Conservation (phyloP, 2,888 invertebrate genomes). For the Mythimna impura region DNA sequence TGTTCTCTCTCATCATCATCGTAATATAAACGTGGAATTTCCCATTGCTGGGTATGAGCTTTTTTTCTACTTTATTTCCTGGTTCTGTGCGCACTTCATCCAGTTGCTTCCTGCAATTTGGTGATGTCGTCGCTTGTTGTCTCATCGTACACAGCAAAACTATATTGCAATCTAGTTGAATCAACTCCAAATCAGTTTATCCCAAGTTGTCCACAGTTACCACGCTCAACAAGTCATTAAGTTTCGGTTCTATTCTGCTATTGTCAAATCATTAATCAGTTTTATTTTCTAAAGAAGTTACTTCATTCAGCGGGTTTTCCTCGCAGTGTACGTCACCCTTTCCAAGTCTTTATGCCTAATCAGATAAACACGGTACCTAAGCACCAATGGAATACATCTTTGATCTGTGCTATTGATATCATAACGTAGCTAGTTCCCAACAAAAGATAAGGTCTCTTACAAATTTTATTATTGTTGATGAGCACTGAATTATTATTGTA, state of each 20-base stretch:
- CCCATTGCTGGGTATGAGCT: neutral
- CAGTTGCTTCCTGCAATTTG: neutral
- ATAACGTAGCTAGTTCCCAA: constrained; percentile 39
- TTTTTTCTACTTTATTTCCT: neutral
- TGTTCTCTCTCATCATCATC: neutral
- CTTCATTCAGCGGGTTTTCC: constrained; percentile 14
- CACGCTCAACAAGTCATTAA: neutral
- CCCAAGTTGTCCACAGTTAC: neutral
- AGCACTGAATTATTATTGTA: constrained; percentile 30
- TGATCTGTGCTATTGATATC: constrained; percentile 58
- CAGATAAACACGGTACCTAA: constrained; percentile 58
- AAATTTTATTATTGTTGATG: constrained; percentile 42
- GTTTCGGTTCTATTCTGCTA: neutral
- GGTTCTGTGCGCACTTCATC: neutral
- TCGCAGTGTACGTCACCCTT: constrained; percentile 36
- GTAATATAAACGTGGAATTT: neutral
- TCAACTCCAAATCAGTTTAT: neutral
- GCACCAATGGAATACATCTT: constrained; percentile 53
- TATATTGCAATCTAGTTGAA: neutral
- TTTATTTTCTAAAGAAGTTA: neutral
- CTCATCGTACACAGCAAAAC: too few relatives aligned
- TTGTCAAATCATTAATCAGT: neutral
- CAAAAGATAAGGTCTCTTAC: constrained; percentile 35
- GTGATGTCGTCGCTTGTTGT: neutral
- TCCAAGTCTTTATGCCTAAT: constrained; percentile 55